Evolutionary conservation across 1,140 invertebrate species (phyloP).

Genomic region (Magallana angulata): DNA sequence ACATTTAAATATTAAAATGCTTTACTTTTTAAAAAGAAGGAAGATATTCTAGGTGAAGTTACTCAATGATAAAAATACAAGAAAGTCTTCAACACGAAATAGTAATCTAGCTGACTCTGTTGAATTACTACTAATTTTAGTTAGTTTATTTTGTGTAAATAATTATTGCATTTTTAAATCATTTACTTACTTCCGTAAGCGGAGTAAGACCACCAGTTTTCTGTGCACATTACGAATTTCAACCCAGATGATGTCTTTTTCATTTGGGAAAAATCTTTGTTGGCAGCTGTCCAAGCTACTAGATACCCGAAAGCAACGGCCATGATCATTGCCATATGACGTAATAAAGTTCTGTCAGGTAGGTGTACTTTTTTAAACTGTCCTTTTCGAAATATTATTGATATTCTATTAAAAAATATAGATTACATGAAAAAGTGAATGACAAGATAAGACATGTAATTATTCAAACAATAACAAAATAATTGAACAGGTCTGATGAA

Average conservation of each 20-base stretch:
- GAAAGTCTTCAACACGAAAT: no score
- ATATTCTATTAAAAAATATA: conserved; percentile 86
- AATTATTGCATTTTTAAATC: no score
- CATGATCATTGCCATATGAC: conserved; percentile 94
- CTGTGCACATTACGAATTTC: conserved; percentile 68
- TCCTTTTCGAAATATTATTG: conserved; percentile 94
- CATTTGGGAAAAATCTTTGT: conserved; percentile 86
- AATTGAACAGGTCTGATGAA: no score
- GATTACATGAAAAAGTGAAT: background rate
- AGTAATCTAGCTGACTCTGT: no score
- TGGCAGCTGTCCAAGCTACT: conserved; percentile 89
- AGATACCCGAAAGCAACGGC: conserved; percentile 93
- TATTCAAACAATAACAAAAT: no score
- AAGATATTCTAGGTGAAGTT: no score
- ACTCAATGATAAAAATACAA: no score
- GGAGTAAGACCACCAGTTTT: conserved; percentile 67
- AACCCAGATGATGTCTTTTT: conserved; percentile 56
- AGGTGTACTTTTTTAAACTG: conserved; percentile 95
- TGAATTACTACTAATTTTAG: no score
- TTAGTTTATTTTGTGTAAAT: no score
- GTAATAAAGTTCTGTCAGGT: conserved; percentile 92
- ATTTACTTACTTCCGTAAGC: conserved; percentile 60
- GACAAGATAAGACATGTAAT: no score
- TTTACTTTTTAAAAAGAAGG: no score
- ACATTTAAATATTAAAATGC: background rate